Conservation (phyloP, 2,888 invertebrate genomes). For the Hypomecis punctinalis region DNA sequence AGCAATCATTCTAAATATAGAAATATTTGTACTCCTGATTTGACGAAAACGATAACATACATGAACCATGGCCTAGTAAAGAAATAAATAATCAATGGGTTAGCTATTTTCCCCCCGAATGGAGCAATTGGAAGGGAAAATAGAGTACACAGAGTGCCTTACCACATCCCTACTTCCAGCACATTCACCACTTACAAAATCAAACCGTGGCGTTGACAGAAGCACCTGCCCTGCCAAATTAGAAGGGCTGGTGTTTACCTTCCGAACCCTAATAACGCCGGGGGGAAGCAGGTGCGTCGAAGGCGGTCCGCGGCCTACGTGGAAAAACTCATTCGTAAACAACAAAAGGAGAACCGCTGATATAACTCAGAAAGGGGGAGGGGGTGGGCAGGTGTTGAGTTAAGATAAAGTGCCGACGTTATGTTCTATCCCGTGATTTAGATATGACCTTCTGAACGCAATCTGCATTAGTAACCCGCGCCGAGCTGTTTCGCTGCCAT, state of each 20-base stretch:
- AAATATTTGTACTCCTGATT: too few relatives aligned
- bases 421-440: slow-evolving; percentile 78
- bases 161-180: too few relatives aligned
- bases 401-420: slow-evolving; percentile 79
- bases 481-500: slow-evolving; percentile 56
- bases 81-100: too few relatives aligned
- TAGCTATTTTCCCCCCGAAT: too few relatives aligned
- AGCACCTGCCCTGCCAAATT: slow-evolving; percentile 36
- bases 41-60: too few relatives aligned
- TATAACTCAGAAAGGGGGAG: slow-evolving; percentile 63
- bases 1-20: too few relatives aligned
- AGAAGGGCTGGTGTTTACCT: slow-evolving; percentile 42
- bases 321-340: slow-evolving; percentile 81
- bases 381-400: slow-evolving; percentile 73
- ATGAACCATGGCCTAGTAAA: too few relatives aligned
- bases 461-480: slow-evolving; percentile 75
- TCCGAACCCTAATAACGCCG: slow-evolving; percentile 47
- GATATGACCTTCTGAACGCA: slow-evolving; percentile 79
- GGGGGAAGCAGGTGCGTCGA: slow-evolving; percentile 75
- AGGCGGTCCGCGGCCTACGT: slow-evolving; percentile 67
- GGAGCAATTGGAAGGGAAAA: too few relatives aligned
- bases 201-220: slow-evolving; percentile 38
- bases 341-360: slow-evolving; percentile 75
- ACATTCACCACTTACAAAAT: slow-evolving; percentile 25
- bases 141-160: neutral